Base-by-base conservation (phyloP, 1,140 invertebrate genomes). In the Neodiprion lecontei region DNA sequence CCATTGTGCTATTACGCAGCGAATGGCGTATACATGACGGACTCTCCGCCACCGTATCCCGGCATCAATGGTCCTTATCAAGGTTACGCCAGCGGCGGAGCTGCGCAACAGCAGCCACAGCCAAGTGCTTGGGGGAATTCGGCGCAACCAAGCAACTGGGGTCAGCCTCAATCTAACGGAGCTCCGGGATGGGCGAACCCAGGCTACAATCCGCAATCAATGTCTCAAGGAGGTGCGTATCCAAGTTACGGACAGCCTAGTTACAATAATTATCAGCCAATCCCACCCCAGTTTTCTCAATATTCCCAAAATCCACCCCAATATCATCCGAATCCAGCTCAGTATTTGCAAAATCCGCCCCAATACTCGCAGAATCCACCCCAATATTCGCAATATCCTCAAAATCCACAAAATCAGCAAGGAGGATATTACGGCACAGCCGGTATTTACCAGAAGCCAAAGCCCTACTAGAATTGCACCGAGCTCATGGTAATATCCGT, bases 1-100 rank as follows among this genome's bases (percentile, higher is more conserved):
- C 48, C 70, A 71, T 78, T 81, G 53, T 80, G 75, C 80, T 81
- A 61, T 61, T 12, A 61, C 80, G 85, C 92, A 91, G 94, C 94
- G 50, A 95, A 96, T 84, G 93, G 92, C 67, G 96, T 99, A 7
- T 99, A 93, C 82, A 96, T 97, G 91, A 96, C 94, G 9, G 94
- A 96, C 82, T 95, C 93, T 82, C 97, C 97, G n/a, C 97, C 97
- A 73, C 97, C 97, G 0, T 99, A 99, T 89, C 96, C 97, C 67
- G 97, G 97, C 67, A 94, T 98, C 78, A 90, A 89, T 74, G 81
- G 86, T 7, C 82, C 86, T 11, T 89, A 91, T 75, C 85, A 86
- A 70, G 88, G 86, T 17, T 88, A 89, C 74, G 85, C 88, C 23
- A 86, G 76, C 12, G 79, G 82, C 28, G 84, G 79, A 17, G 67